Conservation (phyloP, 2,888 invertebrate species). For the Hetaerina titia region DNA sequence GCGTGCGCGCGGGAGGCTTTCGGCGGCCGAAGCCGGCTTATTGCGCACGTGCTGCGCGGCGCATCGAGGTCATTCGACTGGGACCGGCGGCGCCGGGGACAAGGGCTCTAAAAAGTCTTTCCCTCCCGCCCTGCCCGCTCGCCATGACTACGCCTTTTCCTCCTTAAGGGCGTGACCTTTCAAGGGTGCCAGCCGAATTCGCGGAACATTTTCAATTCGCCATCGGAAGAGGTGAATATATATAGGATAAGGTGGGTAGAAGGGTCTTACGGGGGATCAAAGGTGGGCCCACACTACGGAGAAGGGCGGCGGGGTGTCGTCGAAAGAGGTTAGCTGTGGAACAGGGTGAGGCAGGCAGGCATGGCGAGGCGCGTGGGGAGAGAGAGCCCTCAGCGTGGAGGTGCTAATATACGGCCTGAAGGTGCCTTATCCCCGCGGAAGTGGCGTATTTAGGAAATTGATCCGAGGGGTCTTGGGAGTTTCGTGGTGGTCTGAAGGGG, state of each 20-base stretch:
- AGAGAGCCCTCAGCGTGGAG: neutral
- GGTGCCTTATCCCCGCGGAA: neutral
- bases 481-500: neutral
- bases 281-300: neutral
- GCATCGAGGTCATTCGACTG: slow-evolving; percentile 39
- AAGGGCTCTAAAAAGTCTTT: neutral
- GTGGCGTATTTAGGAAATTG: slow-evolving; percentile 27
- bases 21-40: neutral
- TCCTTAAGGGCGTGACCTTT: slow-evolving; percentile 4
- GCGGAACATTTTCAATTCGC: slow-evolving; percentile 4
- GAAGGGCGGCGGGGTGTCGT: neutral
- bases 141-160: neutral
- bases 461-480: neutral
- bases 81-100: slow-evolving; percentile 28
- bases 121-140: neutral
- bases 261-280: neutral
- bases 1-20: neutral
- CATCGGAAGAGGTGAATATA: neutral
- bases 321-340: neutral
- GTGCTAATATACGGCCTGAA: neutral
- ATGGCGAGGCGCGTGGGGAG: neutral
- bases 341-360: neutral
- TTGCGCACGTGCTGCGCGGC: slow-evolving; percentile 2
- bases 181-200: neutral
- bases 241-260: neutral